phyloP scores from a whole-genome alignment of 2,888 invertebrate genomes.

The Aromia moschata region DNA sequence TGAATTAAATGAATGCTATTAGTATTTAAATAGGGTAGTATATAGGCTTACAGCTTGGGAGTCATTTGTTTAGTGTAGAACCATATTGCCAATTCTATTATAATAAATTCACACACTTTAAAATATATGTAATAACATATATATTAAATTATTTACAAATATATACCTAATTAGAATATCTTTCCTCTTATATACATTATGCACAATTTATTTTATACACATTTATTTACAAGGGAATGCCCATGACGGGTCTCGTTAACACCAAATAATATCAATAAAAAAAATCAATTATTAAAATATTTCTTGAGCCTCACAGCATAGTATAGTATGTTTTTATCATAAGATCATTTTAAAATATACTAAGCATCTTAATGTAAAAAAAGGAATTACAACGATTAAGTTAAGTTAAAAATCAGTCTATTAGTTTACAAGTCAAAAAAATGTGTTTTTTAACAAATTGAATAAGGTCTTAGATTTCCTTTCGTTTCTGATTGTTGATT shows the following conservation, averaged over 20 bases:
- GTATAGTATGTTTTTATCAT: slow-evolving; percentile 12
- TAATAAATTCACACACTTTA: slow-evolving; percentile 60
- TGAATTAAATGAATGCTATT: no score
- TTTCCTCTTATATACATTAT: slow-evolving; percentile 62
- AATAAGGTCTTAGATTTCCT: no score
- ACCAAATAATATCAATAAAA: slow-evolving; percentile 31
- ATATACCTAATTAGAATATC: slow-evolving; percentile 58
- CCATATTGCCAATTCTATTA: slow-evolving; percentile 58
- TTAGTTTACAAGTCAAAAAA: slow-evolving; percentile 12
- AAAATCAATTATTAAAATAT: slow-evolving; percentile 28
- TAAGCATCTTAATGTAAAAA: slow-evolving; percentile 7
- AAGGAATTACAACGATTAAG: slow-evolving; percentile 12
- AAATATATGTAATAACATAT: slow-evolving; percentile 58
- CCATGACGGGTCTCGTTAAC: slow-evolving; percentile 52
- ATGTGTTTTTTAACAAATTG: no score
- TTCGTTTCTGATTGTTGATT: no score
- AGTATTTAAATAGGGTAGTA: no score
- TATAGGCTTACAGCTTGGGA: slow-evolving; percentile 48
- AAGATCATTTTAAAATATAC: slow-evolving; percentile 1
- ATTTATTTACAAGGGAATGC: slow-evolving; percentile 60
- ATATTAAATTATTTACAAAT: slow-evolving; percentile 56
- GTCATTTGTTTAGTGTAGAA: slow-evolving; percentile 52
- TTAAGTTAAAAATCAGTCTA: slow-evolving; percentile 26
- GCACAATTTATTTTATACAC: slow-evolving; percentile 52
- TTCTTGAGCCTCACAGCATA: slow-evolving; percentile 37